Base-by-base conservation (phyloP, 2,113 vertebrate genomes). In the Ptilorrhoa leucosticta region DNA sequence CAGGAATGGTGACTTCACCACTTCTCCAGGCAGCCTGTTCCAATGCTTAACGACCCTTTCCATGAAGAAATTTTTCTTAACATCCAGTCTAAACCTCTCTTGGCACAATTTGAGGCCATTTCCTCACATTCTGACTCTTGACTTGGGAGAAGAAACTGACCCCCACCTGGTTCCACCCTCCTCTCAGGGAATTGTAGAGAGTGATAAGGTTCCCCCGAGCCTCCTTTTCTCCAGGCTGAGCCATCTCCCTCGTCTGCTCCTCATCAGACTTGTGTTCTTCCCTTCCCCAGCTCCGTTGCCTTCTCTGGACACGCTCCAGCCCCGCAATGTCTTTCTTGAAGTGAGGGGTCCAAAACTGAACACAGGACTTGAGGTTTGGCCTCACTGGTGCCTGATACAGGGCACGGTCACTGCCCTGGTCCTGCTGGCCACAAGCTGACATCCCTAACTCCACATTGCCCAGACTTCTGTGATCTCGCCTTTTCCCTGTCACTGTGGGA, bases 131-230 rank as follows among this genome's bases (percentile, higher is more conserved):
- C 33, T 39, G 11, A 45, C 28, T 45, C 19, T 21, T 39, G 21
- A 53, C 4, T 5, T 45, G 33, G 33, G 44, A 73, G 10, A 82
- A 66, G 19, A n/a, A 44, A 51, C 7, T 23, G 13, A 58, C 5
- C 7, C 6, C 16, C 23, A 39, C 11, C 24, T 30, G 45, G 5
- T 28, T 75, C 27, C 28, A 28, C 28, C 1, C 18, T 64, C 2
- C 7, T 53, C 5, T 30, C 9, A 5, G 30, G 15, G 10, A 30
- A 24, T n/a, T n/a, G 6, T 45, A 42, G 13, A 4, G 7, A 28
- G 9, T 6, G 3, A 40, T 11, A 14, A 30, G 9, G 23, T 66
- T 60, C 7, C 5, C 3, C 9, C 10, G 1, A 66, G 3, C 15
- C 24, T 45, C 13, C 23, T 66, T 45, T 53, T 45, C 10, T 45